These are phyloP conservation scores for Condylostylus longicornis DNA, from an alignment of 1,140 invertebrate genomes.

Conservation along the genomic window DNA sequence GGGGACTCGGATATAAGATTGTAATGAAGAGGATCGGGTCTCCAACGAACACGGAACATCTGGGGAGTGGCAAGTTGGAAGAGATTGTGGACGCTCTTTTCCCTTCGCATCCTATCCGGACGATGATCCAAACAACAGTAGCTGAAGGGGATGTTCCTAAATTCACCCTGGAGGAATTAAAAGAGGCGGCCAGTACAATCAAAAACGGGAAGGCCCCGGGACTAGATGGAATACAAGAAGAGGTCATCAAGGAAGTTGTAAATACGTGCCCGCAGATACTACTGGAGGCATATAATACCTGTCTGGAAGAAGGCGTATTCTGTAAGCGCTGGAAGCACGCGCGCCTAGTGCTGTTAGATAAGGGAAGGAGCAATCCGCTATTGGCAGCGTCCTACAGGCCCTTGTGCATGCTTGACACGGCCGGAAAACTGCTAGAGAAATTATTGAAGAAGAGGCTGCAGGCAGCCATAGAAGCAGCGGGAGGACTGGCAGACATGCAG, in stretches of 20 bases:
- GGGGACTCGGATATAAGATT: constrained; percentile 14
- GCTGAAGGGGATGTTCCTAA: background rate
- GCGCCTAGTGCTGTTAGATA: too few species aligned
- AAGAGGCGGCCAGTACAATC: constrained; percentile 2
- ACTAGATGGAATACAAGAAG: constrained; percentile 11
- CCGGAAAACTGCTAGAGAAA: constrained; percentile 15
- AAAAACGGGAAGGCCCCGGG: constrained; percentile 14
- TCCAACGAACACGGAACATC: background rate
- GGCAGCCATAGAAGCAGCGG: constrained; percentile 2
- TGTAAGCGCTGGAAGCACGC: too few species aligned
- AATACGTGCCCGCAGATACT: constrained; percentile 1
- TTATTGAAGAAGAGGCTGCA: constrained; percentile 7
- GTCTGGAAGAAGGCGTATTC: too few species aligned
- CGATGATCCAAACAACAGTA: background rate
- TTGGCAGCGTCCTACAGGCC: constrained; percentile 6
- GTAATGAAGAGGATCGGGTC: constrained; percentile 4
- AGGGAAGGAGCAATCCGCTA: too few species aligned
- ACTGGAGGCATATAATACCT: too few species aligned
- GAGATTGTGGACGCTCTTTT: constrained; percentile 1
- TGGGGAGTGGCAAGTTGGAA: background rate
- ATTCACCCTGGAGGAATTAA: constrained; percentile 12
- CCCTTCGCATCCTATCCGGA: background rate
- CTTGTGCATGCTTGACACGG: constrained; percentile 15
- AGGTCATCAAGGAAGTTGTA: constrained; percentile 12
- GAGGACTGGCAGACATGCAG: too few species aligned